Evolutionary conservation across 2,113 vertebrate species (phyloP).

Genomic region (Gobiocypris rarus): DNA sequence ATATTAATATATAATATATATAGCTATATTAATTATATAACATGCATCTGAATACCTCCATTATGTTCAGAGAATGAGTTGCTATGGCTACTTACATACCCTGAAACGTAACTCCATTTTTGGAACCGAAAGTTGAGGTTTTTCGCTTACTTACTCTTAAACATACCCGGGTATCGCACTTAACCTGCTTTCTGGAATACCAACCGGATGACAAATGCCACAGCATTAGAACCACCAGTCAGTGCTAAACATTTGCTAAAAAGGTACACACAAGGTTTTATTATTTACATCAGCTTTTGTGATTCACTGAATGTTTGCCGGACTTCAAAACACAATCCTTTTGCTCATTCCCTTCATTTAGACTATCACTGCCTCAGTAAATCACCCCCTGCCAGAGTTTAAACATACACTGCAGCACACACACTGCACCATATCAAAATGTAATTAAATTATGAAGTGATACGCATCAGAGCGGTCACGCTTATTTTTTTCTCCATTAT

Average conservation of each 20-base stretch:
- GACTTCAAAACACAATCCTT: slow-evolving; percentile 2
- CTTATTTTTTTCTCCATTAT: slow-evolving; percentile 68
- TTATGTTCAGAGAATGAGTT: too few relatives aligned
- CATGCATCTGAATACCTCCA: too few relatives aligned
- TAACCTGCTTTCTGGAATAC: too few relatives aligned
- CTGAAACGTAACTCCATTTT: too few relatives aligned
- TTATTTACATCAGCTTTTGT: background rate
- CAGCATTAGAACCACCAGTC: too few relatives aligned
- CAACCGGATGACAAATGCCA: too few relatives aligned
- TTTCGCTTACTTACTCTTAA: too few relatives aligned
- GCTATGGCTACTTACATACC: too few relatives aligned
- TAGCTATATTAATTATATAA: too few relatives aligned
- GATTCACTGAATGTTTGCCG: background rate
- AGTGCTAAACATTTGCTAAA: background rate
- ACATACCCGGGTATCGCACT: too few relatives aligned
- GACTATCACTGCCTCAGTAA: slow-evolving; percentile 24
- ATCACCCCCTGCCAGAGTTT: slow-evolving; percentile 57
- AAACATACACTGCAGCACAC: slow-evolving; percentile 44
- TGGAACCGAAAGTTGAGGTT: too few relatives aligned
- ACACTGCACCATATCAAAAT: slow-evolving; percentile 61
- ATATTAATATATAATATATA: too few relatives aligned
- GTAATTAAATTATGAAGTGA: slow-evolving; percentile 68
- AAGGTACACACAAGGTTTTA: background rate
- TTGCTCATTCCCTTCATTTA: background rate
- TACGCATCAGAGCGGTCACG: slow-evolving; percentile 57